A percentile compares a stretch with the other conserved stretches of the same genome.
These are phyloP conservation scores for Distichodus sexfasciatus DNA, from an alignment of 2,797 vertebrate genomes.

Conservation along the genomic window DNA sequence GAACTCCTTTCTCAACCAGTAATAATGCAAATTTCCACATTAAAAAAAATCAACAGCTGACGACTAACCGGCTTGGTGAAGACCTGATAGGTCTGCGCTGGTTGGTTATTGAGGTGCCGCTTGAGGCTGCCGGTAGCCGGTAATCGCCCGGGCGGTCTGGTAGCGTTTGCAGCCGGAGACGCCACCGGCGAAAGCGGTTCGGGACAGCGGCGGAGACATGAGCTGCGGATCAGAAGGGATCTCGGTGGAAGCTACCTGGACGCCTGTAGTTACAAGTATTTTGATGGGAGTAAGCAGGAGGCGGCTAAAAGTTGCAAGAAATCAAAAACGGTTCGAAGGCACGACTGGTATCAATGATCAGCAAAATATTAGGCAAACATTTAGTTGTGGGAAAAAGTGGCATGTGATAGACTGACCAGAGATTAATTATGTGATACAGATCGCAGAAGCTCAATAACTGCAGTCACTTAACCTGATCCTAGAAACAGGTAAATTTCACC, in stretches of 20 bases:
- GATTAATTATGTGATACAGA: no score
- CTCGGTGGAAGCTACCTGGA: slow-evolving; percentile 65
- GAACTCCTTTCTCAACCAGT: no score
- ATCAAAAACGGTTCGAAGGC: neutral
- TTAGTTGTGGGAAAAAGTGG: no score
- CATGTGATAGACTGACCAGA: no score
- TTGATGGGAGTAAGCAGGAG: slow-evolving; percentile 68
- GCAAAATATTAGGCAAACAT: neutral
- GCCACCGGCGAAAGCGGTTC: slow-evolving; percentile 11
- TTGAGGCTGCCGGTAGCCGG: slow-evolving; percentile 61
- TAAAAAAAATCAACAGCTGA: neutral
- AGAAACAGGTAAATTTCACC: no score
- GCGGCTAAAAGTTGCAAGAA: slow-evolving; percentile 66
- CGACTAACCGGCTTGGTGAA: slow-evolving; percentile 69
- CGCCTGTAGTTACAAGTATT: slow-evolving; percentile 66
- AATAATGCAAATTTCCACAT: no score
- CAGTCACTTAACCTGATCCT: no score
- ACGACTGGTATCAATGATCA: neutral
- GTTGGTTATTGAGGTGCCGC: slow-evolving; percentile 67
- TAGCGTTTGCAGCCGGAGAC: slow-evolving; percentile 62
- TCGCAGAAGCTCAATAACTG: no score
- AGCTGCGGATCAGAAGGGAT: slow-evolving; percentile 60
- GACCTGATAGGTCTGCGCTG: slow-evolving; percentile 77
- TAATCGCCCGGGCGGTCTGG: slow-evolving; percentile 72
- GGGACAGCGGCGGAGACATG: no score